Evolutionary conservation across 2,888 invertebrate genomes (phyloP).

Genomic region (Cheilosia grossa): DNA sequence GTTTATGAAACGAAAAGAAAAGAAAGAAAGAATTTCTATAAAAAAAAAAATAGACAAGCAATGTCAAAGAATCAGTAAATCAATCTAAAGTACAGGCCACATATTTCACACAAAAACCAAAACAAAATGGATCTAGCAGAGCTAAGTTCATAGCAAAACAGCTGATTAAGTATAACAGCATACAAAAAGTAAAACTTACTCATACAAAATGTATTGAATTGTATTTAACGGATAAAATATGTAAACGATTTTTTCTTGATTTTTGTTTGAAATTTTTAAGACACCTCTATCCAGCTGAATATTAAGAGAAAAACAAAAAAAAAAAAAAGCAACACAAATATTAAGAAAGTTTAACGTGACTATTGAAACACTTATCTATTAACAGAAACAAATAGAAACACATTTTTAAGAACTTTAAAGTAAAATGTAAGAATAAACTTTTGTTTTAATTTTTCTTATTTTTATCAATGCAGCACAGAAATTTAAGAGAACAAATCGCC

Average conservation of each 20-base stretch:
- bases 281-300: constrained; percentile 58
- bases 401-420: constrained; percentile 33
- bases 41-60: constrained; percentile 43
- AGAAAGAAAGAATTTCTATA: constrained; percentile 16
- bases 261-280: constrained; percentile 26
- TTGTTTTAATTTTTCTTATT: constrained; percentile 33
- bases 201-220: constrained; percentile 17
- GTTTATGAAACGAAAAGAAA: constrained; percentile 55
- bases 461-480: constrained; percentile 49
- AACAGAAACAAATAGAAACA: constrained; percentile 20
- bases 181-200: background rate
- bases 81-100: constrained; percentile 50
- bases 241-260: constrained; percentile 43
- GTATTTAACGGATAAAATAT: constrained; percentile 53
- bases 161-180: constrained; percentile 20
- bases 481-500: constrained; percentile 41
- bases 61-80: constrained; percentile 39
- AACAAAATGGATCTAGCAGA: constrained; percentile 23
- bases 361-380: constrained; percentile 47
- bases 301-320: constrained; percentile 10
- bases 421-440: constrained; percentile 56
- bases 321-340: constrained; percentile 38
- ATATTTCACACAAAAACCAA: constrained; percentile 58
- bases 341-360: constrained; percentile 32
- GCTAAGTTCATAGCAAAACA: constrained; percentile 45